phyloP scores from a whole-genome alignment of 2,888 invertebrate species.

The Caenorhabditis parvicauda region DNA sequence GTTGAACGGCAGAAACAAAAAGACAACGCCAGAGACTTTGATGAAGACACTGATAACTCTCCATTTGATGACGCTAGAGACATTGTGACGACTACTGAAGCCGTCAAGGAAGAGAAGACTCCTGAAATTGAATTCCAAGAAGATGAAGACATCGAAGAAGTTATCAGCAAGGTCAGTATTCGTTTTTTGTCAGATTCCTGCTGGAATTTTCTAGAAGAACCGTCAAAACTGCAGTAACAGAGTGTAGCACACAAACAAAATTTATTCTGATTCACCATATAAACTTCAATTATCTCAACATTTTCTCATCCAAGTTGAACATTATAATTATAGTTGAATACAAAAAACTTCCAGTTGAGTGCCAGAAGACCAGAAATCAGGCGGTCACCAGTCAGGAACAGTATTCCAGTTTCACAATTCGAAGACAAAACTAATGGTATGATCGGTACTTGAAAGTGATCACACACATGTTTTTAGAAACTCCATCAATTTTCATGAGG shows the following conservation, averaged over 20 bases:
- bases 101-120: conserved; percentile 3
- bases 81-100: conserved; percentile 14
- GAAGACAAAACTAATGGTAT: too few relatives aligned
- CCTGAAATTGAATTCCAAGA: conserved; percentile 31
- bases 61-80: conserved; percentile 40
- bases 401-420: conserved; percentile 28
- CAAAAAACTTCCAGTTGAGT: conserved; percentile 23
- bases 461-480: too few relatives aligned
- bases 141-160: conserved; percentile 41
- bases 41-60: conserved; percentile 39
- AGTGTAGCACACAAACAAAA: neutral
- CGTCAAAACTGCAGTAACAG: neutral
- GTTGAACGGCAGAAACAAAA: conserved; percentile 17
- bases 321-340: conserved; percentile 15
- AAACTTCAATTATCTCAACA: neutral
- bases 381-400: conserved; percentile 34
- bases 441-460: too few relatives aligned
- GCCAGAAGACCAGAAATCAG: conserved; percentile 30
- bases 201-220: neutral
- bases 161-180: conserved; percentile 26
- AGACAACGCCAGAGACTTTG: conserved; percentile 43
- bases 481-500: too few relatives aligned
- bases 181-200: neutral
- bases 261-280: neutral
- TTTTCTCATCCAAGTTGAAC: neutral